Evolutionary conservation across 2,888 invertebrate genomes (phyloP), one percentile per base, ranked within the genome.

Genomic region (Eudemis profundana): DNA sequence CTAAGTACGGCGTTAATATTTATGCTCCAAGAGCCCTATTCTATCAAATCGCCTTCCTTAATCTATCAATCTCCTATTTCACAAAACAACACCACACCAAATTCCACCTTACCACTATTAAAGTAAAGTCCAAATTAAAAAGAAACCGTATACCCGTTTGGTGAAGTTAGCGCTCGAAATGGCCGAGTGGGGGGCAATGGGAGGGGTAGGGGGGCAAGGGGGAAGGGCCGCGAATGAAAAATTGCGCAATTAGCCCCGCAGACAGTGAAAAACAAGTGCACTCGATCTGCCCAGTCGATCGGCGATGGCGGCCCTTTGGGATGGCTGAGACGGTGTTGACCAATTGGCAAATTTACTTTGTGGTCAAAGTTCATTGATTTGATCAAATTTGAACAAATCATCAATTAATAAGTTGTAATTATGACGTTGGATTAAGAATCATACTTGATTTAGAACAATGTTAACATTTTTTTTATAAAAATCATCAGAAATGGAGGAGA

Each of bases 181-280:
- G 72, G 72, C 75, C 75, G 74, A 77, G 80, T 73, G 74, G 81
- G 75, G 69, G 68, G 70, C 75, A 72, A 75, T 74, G 73, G 70
- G 69, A 72, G 51, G 69, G 66, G 71, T 53, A 67, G 56, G 42
- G 51, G 57, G 62, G 67, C 68, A 71, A 74, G 73, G 67, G 69
- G 78, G 79, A 76, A 75, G 84, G 84, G 83, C 78, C 81, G 83
- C 81, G 83, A 83, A 87, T 90, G 91, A 92, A 87, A 90, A 91
- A 91, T 90, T 84, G 89, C 83, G 87, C 89, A 90, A 90, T 91
- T 92, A 91, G 90, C 86, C 83, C 79, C 85, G 78, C 85, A 87
- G 91, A 91, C 91, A 90, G 90, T 90, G 91, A 92, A 89, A 90
- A 90, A 92, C 90, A 89, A 90, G 89, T 87, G 88, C 88, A 88